Percentiles rank a stretch among this genome's conserved stretches.
These are phyloP conservation scores for Hyposmocoma kahamanoa DNA, from an alignment of 1,140 invertebrate genomes.

Conservation along the genomic window DNA sequence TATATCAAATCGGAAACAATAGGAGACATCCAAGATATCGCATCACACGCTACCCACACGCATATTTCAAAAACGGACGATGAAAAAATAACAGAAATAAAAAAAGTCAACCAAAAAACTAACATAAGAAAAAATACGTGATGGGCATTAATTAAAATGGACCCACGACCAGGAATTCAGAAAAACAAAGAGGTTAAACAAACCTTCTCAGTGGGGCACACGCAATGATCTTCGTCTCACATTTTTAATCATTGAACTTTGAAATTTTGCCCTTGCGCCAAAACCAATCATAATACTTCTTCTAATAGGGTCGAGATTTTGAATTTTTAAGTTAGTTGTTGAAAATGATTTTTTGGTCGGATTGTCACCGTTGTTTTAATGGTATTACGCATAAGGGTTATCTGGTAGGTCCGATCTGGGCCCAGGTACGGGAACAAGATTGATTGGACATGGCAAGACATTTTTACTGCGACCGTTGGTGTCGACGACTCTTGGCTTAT, in stretches of 20 bases:
- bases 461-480: constrained; percentile 48
- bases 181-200: constrained; percentile 71
- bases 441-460: constrained; percentile 60
- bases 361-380: constrained; percentile 73
- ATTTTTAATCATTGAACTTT: constrained; percentile 68
- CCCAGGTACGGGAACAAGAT: constrained; percentile 60
- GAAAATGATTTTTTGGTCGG: constrained; percentile 64
- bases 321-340: constrained; percentile 41
- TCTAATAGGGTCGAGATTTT: constrained; percentile 16
- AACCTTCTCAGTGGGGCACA: constrained; percentile 69
- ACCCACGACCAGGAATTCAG: constrained; percentile 66
- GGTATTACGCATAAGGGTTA: constrained; percentile 71
- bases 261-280: constrained; percentile 28
- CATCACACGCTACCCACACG: constrained; percentile 61
- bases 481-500: constrained; percentile 6
- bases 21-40: constrained; percentile 65
- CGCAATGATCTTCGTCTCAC: constrained; percentile 70
- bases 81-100: constrained; percentile 23
- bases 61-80: constrained; percentile 67
- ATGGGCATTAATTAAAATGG: constrained; percentile 73
- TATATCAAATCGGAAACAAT: constrained; percentile 72
- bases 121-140: constrained; percentile 68
- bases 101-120: constrained; percentile 42
- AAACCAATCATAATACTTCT: constrained; percentile 25
- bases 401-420: constrained; percentile 60